Conservation (phyloP, 2,797 vertebrate species). For the Pempheris klunzingeri region DNA sequence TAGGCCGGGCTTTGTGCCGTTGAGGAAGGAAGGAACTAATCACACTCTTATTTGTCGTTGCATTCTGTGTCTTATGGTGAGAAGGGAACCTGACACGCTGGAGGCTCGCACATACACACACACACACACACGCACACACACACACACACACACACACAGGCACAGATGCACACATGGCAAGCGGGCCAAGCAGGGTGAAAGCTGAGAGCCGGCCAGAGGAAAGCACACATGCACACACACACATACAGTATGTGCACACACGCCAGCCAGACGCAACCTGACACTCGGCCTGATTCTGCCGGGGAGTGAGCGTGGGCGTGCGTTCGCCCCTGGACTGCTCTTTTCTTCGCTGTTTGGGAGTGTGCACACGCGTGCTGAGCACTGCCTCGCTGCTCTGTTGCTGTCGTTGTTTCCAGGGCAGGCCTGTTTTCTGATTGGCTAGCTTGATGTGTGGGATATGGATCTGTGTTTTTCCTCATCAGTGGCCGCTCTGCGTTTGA, state of each 20-base stretch:
- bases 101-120: slow-evolving; percentile 3
- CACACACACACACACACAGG: slow-evolving; percentile 12
- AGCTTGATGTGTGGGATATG: slow-evolving; percentile 56
- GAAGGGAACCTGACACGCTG: slow-evolving; percentile 55
- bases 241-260: slow-evolving; percentile 24
- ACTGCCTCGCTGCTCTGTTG: slow-evolving; percentile 29
- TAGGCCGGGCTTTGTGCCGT: slow-evolving; percentile 66
- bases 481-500: slow-evolving; percentile 73
- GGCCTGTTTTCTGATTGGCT: slow-evolving; percentile 65
- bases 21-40: slow-evolving; percentile 81
- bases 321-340: slow-evolving; percentile 34
- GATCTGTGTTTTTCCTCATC: slow-evolving; percentile 82
- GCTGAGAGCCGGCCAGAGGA: slow-evolving; percentile 44
- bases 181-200: slow-evolving; percentile 48
- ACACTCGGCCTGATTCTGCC: slow-evolving; percentile 46
- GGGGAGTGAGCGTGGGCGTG: slow-evolving; percentile 52
- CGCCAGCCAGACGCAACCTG: slow-evolving; percentile 69
- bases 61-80: slow-evolving; percentile 66
- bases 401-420: slow-evolving; percentile 64
- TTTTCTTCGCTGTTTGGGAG: slow-evolving; percentile 29
- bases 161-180: slow-evolving; percentile 43
- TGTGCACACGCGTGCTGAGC: slow-evolving; percentile 16
- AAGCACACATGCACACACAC: slow-evolving; percentile 20
- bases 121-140: neutral
- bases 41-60: slow-evolving; percentile 78